Evolutionary conservation across 1,140 invertebrate genomes (phyloP).

Genomic region (Anthonomus grandis): DNA sequence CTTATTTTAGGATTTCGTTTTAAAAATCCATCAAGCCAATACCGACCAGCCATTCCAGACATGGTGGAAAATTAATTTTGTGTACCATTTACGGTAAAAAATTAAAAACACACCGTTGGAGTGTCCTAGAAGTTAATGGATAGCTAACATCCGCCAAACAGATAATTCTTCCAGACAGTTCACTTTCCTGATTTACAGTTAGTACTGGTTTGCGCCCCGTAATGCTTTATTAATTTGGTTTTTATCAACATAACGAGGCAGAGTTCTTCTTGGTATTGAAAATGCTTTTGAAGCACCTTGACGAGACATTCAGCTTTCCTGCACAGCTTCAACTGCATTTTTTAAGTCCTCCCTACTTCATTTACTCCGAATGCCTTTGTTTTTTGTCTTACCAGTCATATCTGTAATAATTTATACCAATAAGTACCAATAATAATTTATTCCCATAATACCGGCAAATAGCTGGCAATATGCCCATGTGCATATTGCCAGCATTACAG

Average conservation of each 20-base stretch:
- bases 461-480: slow-evolving; percentile 8
- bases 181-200: neutral
- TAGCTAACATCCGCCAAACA: slow-evolving; percentile 9
- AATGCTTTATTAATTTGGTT: slow-evolving; percentile 1
- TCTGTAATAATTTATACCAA: no score
- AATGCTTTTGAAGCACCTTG: no score
- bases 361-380: no score
- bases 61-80: neutral
- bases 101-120: neutral
- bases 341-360: no score
- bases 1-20: no score
- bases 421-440: neutral
- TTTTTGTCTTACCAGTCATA: no score
- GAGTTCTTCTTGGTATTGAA: no score
- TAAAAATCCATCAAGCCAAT: no score
- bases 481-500: neutral
- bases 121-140: slow-evolving; percentile 11
- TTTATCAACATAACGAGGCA: slow-evolving; percentile 2
- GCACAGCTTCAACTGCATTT: no score
- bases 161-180: slow-evolving; percentile 16
- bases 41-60: no score
- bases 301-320: no score
- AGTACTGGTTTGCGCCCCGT: slow-evolving; percentile 9
- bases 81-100: neutral
- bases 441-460: neutral